Base-by-base conservation (phyloP, 2,888 invertebrate genomes). In the Nymphalis polychloros region DNA sequence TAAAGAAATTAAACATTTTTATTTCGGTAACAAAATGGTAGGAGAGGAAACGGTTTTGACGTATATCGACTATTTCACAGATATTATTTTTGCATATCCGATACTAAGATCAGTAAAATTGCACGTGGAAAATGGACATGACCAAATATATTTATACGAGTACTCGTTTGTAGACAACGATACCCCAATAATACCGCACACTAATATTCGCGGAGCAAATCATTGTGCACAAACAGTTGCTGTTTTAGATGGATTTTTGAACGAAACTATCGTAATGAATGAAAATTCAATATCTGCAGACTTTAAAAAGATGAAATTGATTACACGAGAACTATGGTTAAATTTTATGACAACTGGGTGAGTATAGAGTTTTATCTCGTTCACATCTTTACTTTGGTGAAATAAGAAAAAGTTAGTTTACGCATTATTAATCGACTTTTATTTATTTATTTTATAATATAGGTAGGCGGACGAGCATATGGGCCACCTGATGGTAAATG, bases 51-150 rank as follows among this genome's bases (percentile, higher is more conserved):
- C 70, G 6, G 52, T 79, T 52, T 53, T 78, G 20, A 10, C 63
- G 16, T 83, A 72, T 47, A 64, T 76, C 1, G 48, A 77, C 52
- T 84, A 78, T 60, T 79, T 79, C 57, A 68, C 79, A 2, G 90
- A 94, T 91, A 35, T 77, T 8, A 1, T 79, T 0, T 80, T 84
- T 69, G 70, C 69, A 3, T 80, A 79, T 71, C 72, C 80, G 8
- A 78, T 77, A 67, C 64, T 80, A 17, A 79, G 77, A 67, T 75
- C 79, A 6, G 73, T 79, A 2, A 79, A 76, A 31, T 35, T 81
- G 19, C 78, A 77, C 59, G 61, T 73, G 13, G 57, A 68, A 35
- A 69, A 72, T n/a, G 77, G 79, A 3, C 76, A 81, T 57, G 65
- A 80, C 35, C 71, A 76, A 46, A 74, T 84, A 64, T 85, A 80